Conservation (phyloP, 2,113 vertebrate species). For the Pogona vitticeps region DNA sequence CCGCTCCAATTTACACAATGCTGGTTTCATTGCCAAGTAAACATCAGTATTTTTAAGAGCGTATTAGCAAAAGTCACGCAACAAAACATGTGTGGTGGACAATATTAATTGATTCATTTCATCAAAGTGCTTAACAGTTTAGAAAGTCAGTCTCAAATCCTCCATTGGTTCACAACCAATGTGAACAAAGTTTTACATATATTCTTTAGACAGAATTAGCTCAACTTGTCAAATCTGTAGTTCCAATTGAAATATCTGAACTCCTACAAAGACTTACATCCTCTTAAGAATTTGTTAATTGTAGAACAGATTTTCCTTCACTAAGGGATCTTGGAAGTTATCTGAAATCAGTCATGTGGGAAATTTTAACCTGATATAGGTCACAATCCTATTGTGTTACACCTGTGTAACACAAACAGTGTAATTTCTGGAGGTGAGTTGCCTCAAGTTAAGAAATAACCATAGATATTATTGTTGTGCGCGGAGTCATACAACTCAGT, state of each 20-base stretch:
- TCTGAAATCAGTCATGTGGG: background rate
- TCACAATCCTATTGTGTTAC: too few relatives aligned
- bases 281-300: background rate
- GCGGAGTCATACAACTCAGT: too few relatives aligned
- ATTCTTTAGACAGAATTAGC: background rate
- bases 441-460: too few relatives aligned
- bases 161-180: too few relatives aligned
- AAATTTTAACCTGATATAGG: background rate
- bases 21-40: background rate
- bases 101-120: conserved; percentile 4
- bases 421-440: too few relatives aligned
- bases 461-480: too few relatives aligned
- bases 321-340: background rate
- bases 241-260: background rate
- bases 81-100: background rate
- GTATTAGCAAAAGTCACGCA: background rate
- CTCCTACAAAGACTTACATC: background rate
- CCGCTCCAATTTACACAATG: conserved; percentile 18
- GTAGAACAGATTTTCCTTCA: background rate
- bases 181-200: background rate
- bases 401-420: too few relatives aligned
- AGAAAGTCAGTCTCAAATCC: background rate
- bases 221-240: background rate
- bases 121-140: background rate
- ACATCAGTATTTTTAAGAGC: background rate